A percentile compares a stretch with the other conserved stretches of the same genome.
Evolutionary conservation across 1,140 invertebrate genomes (phyloP).

Genomic region (Drosophila truncata): DNA sequence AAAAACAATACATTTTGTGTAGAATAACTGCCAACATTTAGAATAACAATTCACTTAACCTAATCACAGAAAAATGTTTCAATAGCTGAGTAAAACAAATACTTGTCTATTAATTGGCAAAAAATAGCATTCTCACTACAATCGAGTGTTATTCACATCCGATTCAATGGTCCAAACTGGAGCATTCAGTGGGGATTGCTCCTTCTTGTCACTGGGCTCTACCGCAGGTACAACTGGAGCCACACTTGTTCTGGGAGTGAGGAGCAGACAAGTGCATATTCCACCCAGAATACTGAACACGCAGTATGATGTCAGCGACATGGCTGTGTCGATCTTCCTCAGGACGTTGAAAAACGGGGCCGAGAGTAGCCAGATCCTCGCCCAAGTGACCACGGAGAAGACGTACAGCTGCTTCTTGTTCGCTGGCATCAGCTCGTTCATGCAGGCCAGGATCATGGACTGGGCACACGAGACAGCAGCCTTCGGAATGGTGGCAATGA

Average conservation of each 20-base stretch:
- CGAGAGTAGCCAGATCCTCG: slow-evolving; percentile 74
- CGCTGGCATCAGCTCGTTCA: slow-evolving; percentile 74
- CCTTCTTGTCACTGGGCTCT: slow-evolving; percentile 58
- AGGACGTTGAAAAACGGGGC: slow-evolving; percentile 84
- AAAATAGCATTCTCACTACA: slow-evolving; percentile 25
- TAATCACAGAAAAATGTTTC: slow-evolving; percentile 74
- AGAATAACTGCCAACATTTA: slow-evolving; percentile 21
- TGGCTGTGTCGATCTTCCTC: slow-evolving; percentile 69
- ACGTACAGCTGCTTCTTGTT: slow-evolving; percentile 77
- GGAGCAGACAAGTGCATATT: slow-evolving; percentile 73
- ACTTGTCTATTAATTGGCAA: slow-evolving; percentile 15
- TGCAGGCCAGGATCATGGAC: slow-evolving; percentile 81
- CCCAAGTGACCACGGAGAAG: slow-evolving; percentile 82
- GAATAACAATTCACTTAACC: slow-evolving; percentile 50
- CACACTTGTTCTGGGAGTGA: slow-evolving; percentile 61
- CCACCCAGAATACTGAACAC: slow-evolving; percentile 77
- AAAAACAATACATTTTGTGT: slow-evolving; percentile 14
- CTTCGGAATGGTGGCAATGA: slow-evolving; percentile 79
- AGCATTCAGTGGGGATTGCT: slow-evolving; percentile 68
- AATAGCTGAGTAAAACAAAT: slow-evolving; percentile 44
- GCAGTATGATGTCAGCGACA: slow-evolving; percentile 75
- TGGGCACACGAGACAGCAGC: slow-evolving; percentile 77
- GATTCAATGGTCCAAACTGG: slow-evolving; percentile 75
- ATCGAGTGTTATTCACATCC: slow-evolving; percentile 76
- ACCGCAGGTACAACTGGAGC: slow-evolving; percentile 28